Conservation (phyloP, 2,797 vertebrate genomes). For the Takifugu rubripes region DNA sequence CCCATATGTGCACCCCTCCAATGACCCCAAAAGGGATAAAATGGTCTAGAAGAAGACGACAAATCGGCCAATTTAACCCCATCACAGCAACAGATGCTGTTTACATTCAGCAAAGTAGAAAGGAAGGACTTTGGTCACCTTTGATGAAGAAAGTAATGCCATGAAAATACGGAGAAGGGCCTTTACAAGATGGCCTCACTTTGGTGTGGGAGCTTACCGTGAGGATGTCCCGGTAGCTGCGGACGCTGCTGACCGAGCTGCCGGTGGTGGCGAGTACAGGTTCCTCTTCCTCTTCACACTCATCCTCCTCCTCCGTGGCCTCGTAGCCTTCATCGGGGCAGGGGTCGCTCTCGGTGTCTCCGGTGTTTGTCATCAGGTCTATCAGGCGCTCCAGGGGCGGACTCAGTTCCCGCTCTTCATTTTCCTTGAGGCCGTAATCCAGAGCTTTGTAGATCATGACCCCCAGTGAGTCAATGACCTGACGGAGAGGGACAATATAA, state of each 20-base stretch:
- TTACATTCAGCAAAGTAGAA: constrained; percentile 19
- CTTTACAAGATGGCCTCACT: neutral
- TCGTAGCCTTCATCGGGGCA: constrained; percentile 94
- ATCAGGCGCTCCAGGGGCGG: constrained; percentile 92
- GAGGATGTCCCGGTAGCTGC: constrained; percentile 85
- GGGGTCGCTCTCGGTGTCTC: constrained; percentile 75
- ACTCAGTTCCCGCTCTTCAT: constrained; percentile 93
- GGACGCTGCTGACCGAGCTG: constrained; percentile 67
- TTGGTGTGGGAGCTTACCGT: constrained; percentile 69
- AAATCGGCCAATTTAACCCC: constrained; percentile 13
- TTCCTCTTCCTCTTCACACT: constrained; percentile 56
- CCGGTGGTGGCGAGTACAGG: constrained; percentile 20
- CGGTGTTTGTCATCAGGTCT: constrained; percentile 90
- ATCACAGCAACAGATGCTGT: constrained; percentile 13
- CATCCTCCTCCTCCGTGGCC: constrained; percentile 90
- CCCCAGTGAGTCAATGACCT: constrained; percentile 95
- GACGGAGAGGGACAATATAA: constrained; percentile 6
- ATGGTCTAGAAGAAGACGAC: too few relatives aligned
- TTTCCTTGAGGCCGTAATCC: constrained; percentile 96
- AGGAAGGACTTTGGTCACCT: neutral
- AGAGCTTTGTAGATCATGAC: constrained; percentile 98
- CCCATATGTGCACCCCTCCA: too few relatives aligned
- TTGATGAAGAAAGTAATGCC: neutral
- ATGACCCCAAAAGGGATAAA: too few relatives aligned
- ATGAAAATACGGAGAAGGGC: neutral